Conservation (phyloP, 2,113 vertebrate genomes). For the Mobula birostris region DNA sequence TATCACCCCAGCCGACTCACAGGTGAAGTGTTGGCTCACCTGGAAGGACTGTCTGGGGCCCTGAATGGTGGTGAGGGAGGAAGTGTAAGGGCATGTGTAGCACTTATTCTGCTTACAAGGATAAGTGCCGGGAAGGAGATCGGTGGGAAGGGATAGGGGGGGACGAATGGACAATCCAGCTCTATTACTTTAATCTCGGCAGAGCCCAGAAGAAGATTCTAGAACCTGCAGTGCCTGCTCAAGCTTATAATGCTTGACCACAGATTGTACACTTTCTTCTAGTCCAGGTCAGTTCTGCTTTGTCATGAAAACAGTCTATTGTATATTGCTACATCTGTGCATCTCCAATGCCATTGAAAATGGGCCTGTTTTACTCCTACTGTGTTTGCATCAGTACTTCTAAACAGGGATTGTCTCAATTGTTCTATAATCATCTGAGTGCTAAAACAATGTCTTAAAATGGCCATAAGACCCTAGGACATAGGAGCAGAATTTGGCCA, state of each 20-base stretch:
- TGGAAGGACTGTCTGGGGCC: too few species aligned
- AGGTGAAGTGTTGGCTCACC: too few species aligned
- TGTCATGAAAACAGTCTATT: neutral
- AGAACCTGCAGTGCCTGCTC: neutral
- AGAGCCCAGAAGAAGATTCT: neutral
- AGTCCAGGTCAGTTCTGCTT: neutral
- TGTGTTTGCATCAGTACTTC: neutral
- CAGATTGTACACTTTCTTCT: neutral
- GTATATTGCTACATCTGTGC: neutral
- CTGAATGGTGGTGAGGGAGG: too few species aligned
- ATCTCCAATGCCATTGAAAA: neutral
- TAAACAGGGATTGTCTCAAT: neutral
- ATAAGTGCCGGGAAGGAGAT: too few species aligned
- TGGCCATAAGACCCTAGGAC: too few species aligned
- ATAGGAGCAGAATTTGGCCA: too few species aligned
- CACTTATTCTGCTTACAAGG: too few species aligned
- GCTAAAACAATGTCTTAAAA: neutral
- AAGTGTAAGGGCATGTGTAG: too few species aligned
- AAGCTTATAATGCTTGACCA: neutral
- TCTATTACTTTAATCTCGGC: neutral
- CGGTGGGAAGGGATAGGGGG: too few species aligned
- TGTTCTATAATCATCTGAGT: neutral
- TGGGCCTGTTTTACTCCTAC: neutral
- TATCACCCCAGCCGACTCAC: too few species aligned
- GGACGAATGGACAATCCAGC: neutral